Conservation (phyloP, 2,797 vertebrate species). For the Picus viridis region DNA sequence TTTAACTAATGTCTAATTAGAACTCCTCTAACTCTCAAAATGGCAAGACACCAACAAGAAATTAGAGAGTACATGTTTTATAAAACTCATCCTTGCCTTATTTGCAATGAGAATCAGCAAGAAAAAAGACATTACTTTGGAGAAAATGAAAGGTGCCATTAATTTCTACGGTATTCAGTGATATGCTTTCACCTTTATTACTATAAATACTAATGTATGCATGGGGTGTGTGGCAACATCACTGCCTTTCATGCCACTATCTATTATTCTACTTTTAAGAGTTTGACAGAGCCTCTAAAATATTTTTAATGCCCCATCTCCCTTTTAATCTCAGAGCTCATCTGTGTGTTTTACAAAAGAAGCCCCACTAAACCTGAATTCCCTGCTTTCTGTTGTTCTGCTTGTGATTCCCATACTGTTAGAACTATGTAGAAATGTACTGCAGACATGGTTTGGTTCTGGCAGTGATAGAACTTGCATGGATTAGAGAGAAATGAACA, state of each 20-base stretch:
- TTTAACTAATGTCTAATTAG: neutral
- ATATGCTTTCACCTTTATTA: constrained; percentile 31
- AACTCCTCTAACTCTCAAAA: neutral
- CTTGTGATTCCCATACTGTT: neutral
- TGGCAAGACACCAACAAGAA: neutral
- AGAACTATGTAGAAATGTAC: neutral
- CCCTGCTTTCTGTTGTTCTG: neutral
- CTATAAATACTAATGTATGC: neutral
- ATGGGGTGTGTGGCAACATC: neutral
- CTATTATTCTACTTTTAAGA: neutral
- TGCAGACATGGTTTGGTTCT: neutral
- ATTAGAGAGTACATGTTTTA: neutral
- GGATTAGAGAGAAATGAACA: neutral
- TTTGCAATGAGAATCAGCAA: neutral
- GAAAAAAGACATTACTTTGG: constrained; percentile 5
- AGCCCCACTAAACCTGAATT: neutral
- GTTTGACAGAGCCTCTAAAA: neutral
- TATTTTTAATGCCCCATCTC: neutral
- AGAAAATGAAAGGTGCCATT: constrained; percentile 34
- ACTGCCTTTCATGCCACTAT: neutral
- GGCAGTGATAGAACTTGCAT: neutral
- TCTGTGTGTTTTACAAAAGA: neutral
- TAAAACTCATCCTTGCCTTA: neutral
- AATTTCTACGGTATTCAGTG: neutral
- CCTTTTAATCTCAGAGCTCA: neutral